Evolutionary conservation across 2,888 invertebrate species (phyloP), one percentile per base, ranked within the genome.

Genomic region (Marasmarcha lunaedactyla): DNA sequence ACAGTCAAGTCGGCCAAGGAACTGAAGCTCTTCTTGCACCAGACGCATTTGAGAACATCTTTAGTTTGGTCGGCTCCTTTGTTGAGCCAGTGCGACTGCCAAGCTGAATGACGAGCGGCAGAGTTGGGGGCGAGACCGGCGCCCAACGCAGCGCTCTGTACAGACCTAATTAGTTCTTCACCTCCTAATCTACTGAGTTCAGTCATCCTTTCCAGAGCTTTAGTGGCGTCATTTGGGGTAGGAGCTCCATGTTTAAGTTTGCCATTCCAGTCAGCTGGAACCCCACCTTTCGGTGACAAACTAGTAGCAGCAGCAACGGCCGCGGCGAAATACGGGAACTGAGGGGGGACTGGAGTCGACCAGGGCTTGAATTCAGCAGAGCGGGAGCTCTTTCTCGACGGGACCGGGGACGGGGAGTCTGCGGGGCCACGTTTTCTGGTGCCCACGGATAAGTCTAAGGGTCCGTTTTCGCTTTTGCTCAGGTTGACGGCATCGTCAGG

Each of bases 81-180:
- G 81, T 94, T 97, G 41, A 98, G 81, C 98, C 98, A 98, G 66
- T 98, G 97, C 1, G 97, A 97, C 62, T 98, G 98, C 93, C 98
- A 96, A 11, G 96, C 95, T 49, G 93, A 94, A 66, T 94, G 94
- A 1, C 94, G 84, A 12, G 92, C 92, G 1, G 88, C 83, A 1
- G 87, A 84, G 26, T 86, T 85, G 2, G 83, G 84, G 1, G 81
- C 79, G 10, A 84, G 51, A 2, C 83, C 83, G 1, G 84, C 81
- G 1, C 85, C 84, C 9, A 84, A 54, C 15, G 84, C 84, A 11
- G 83, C 83, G 41, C 79, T 84, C 50, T 85, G 85, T 54, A 88
- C 86, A 10, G 88, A 86, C 50, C 90, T 78, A 59, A 90, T 91
- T 10, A 91, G 71, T 56, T 91, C 91, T 46, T 92, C 92, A 0